Percentiles rank a stretch among this genome's conserved stretches.
Evolutionary conservation across 35 echinoderm and acorn worm species (phyloP).

Genomic region (Hemicentrotus pulcherrimus): DNA sequence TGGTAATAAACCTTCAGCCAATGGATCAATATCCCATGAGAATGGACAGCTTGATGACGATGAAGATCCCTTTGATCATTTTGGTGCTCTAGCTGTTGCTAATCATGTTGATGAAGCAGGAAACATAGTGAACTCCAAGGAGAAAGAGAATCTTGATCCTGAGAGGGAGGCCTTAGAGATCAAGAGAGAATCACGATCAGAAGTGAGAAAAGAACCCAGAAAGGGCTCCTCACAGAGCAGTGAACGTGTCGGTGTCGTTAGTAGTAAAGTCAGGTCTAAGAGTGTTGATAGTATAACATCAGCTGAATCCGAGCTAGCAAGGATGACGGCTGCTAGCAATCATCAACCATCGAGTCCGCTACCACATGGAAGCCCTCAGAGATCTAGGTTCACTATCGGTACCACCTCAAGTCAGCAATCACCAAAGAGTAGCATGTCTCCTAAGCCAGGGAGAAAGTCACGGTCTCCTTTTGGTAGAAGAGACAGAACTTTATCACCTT

Average conservation of each 20-base stretch:
- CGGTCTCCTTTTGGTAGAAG: constrained; percentile 64
- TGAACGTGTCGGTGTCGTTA: background rate
- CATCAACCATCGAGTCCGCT: constrained; percentile 23
- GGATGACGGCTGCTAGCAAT: constrained; percentile 45
- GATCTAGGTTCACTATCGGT: constrained; percentile 86
- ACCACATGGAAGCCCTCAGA: constrained; percentile 59
- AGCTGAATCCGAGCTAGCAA: background rate
- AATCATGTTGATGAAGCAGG: constrained; percentile 31
- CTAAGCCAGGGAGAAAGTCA: constrained; percentile 73
- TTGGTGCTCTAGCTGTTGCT: background rate
- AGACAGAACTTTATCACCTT: constrained; percentile 87
- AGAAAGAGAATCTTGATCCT: constrained; percentile 46
- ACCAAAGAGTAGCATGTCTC: constrained; percentile 86
- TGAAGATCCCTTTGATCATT: constrained; percentile 6
- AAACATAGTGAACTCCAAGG: background rate
- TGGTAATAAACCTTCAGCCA: constrained; percentile 48
- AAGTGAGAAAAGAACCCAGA: background rate
- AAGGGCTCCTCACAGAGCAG: background rate
- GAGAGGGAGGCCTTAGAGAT: background rate
- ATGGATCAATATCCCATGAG: constrained; percentile 12
- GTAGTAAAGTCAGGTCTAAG: constrained; percentile 13
- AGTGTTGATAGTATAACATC: constrained; percentile 4
- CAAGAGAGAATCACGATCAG: background rate
- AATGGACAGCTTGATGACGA: constrained; percentile 43
- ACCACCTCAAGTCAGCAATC: constrained; percentile 72